phyloP scores from a whole-genome alignment of 30 jellyfish, hydroid and myxozoan species.

The Turritopsis rubra region DNA sequence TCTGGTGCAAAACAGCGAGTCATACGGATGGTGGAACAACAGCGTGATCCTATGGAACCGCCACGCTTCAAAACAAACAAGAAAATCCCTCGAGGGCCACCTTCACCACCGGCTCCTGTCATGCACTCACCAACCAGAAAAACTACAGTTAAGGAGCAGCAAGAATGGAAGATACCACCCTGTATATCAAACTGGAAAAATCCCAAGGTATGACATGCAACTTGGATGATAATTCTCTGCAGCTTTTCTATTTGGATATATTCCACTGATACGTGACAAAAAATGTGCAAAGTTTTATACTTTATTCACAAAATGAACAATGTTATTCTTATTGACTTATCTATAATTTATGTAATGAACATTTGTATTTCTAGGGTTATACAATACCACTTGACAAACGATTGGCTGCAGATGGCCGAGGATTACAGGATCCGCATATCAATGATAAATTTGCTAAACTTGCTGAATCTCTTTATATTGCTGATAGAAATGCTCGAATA shows the following conservation, averaged over 20 bases:
- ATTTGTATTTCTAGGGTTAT: conserved; percentile 68
- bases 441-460: conserved; percentile 98
- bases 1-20: conserved; percentile 99
- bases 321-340: neutral
- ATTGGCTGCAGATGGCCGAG: conserved; percentile 99
- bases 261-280: neutral
- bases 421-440: conserved; percentile 97
- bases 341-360: neutral
- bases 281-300: too few species aligned
- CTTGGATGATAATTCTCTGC: neutral
- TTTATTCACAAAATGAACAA: too few species aligned
- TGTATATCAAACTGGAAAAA: conserved; percentile 99
- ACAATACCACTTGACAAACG: conserved; percentile 98
- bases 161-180: conserved; percentile 99
- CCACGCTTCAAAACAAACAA: conserved; percentile 96
- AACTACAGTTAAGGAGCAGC: conserved; percentile 98
- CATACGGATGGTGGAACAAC: conserved; percentile 92
- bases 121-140: conserved; percentile 99
- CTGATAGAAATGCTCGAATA: conserved; percentile 99
- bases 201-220: conserved; percentile 74
- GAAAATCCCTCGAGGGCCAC: conserved; percentile 99
- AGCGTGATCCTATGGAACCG: conserved; percentile 96
- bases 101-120: conserved; percentile 99
- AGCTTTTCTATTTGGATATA: neutral
- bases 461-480: conserved; percentile 99